Evolutionary conservation across 1,140 invertebrate genomes (phyloP), one percentile per base, ranked within the genome.

Genomic region (Belonocnema kinseyi): DNA sequence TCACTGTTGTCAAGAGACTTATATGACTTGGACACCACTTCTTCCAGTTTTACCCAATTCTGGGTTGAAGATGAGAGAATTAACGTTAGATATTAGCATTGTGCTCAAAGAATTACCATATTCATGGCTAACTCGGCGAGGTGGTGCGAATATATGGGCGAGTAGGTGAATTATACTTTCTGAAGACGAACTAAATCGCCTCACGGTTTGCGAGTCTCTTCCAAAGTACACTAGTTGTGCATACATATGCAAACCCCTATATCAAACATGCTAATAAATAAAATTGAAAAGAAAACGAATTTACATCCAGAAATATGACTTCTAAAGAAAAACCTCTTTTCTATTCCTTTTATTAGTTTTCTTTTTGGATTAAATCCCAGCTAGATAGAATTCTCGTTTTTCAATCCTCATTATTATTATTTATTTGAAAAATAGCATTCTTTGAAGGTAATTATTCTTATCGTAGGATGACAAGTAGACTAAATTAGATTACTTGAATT

Each of bases 91-190:
- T 82, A 82, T 82, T 82, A 82, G 81, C 79, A 82, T 80, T 82
- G 81, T 78, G 79, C 81, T 82, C 75, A 75, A 73, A 40, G 81
- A 76, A 82, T 82, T 82, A 82, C 78, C 81, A 82, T 82, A 82
- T 82, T 82, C 81, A 82, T 82, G 81, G 78, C 75, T 72, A 75
- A 74, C 76, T 74, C 74, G 77, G 77, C 76, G 76, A 74, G 74
- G 71, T 78, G 40, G 80, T 53, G 78, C 61, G 80, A 82, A 79
- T 82, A 74, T 82, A 82, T 79, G 75, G 76, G 72, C 75, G 73
- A 82, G 76, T 82, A 73, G 78, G 75, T 79, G 74, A 82, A 82
- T 79, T 82, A 79, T 82, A 77, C 78, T 79, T 78, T 82, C 78
- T 77, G 76, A 82, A 82, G 78, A 79, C 77, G 76, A 74, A 77